Evolutionary conservation across 2,888 invertebrate species (phyloP).

Genomic region (Acleris holmiana): DNA sequence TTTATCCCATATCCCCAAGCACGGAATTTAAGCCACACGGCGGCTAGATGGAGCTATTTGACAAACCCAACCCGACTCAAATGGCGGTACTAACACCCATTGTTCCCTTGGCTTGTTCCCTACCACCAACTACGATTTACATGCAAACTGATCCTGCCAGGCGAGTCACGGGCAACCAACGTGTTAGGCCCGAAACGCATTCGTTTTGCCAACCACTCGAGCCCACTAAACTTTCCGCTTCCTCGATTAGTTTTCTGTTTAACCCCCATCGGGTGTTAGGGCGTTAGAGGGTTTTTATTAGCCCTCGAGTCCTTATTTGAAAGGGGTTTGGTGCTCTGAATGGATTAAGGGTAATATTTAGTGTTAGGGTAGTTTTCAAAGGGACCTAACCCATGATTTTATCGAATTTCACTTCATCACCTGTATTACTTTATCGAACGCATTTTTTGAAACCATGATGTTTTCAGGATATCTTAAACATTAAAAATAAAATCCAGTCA

Average conservation of each 20-base stretch:
- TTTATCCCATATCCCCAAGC: not conserved
- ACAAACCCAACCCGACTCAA: constrained; percentile 6
- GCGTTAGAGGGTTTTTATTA: constrained; percentile 12
- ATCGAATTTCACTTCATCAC: too few relatives aligned
- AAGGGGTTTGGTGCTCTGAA: not conserved
- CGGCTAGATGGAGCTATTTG: constrained; percentile 10
- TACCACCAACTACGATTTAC: too few relatives aligned
- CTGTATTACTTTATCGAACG: too few relatives aligned
- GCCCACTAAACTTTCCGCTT: constrained; percentile 4
- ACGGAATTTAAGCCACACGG: not conserved
- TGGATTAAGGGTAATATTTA: too few relatives aligned
- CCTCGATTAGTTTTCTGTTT: constrained; percentile 10
- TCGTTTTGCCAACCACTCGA: constrained; percentile 7
- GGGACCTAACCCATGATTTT: too few relatives aligned
- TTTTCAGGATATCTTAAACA: too few relatives aligned
- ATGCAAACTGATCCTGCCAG: too few relatives aligned
- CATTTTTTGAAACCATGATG: too few relatives aligned
- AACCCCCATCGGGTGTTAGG: constrained; percentile 1
- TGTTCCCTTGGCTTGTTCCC: not conserved
- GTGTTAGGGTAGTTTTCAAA: too few relatives aligned
- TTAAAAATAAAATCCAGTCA: too few relatives aligned
- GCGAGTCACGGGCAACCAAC: too few relatives aligned
- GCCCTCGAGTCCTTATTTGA: not conserved
- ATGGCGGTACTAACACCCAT: constrained; percentile 6
- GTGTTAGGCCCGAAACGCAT: not conserved